These are phyloP conservation scores for Spialia ferax DNA, from an alignment of 2,888 invertebrate species.

Conservation along the genomic window DNA sequence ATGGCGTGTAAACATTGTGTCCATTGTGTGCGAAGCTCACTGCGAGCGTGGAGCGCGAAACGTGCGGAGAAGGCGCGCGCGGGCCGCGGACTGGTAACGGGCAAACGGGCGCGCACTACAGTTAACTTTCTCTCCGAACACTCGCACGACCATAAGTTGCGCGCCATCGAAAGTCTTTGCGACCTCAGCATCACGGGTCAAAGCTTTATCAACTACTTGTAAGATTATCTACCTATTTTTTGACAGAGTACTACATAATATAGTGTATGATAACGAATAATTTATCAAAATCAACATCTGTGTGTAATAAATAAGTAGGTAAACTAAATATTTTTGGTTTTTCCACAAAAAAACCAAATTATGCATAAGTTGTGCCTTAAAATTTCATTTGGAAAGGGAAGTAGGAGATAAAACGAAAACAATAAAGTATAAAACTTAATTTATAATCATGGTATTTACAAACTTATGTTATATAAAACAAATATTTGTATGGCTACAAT, in stretches of 20 bases:
- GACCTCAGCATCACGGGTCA: slow-evolving; percentile 74
- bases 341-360: too few species aligned
- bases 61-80: slow-evolving; percentile 10
- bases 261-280: too few species aligned
- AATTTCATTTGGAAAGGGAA: neutral
- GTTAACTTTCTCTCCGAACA: slow-evolving; percentile 84
- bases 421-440: slow-evolving; percentile 85
- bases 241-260: too few species aligned
- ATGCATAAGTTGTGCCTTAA: too few species aligned
- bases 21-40: slow-evolving; percentile 23
- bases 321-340: too few species aligned
- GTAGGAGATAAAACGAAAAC: slow-evolving; percentile 74
- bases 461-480: slow-evolving; percentile 85
- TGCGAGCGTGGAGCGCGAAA: slow-evolving; percentile 9
- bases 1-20: slow-evolving; percentile 66
- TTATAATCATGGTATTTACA: slow-evolving; percentile 86
- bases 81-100: slow-evolving; percentile 40
- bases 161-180: slow-evolving; percentile 81
- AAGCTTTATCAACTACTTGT: slow-evolving; percentile 60
- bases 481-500: slow-evolving; percentile 85
- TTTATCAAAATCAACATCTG: neutral
- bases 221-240: neutral
- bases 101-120: slow-evolving; percentile 83
- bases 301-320: too few species aligned
- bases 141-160: slow-evolving; percentile 69